These are phyloP conservation scores for Athene cunicularia DNA, from an alignment of 2,113 vertebrate species.

Conservation along the genomic window DNA sequence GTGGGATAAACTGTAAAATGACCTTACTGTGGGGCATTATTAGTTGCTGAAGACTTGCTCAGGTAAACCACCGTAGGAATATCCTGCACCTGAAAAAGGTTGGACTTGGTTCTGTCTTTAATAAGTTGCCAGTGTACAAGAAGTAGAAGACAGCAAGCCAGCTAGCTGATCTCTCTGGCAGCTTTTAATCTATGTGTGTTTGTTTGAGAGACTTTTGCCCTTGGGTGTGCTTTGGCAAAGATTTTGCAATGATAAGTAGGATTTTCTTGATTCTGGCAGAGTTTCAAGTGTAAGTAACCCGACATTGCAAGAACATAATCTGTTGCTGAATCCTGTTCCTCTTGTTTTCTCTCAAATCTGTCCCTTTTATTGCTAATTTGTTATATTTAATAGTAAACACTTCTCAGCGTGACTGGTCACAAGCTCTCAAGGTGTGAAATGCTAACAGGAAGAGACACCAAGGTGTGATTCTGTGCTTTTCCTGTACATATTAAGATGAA, in stretches of 20 bases:
- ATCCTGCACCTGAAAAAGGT: not conserved
- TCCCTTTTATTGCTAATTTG: not conserved
- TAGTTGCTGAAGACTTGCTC: not conserved
- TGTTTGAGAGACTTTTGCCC: slow-evolving; percentile 41
- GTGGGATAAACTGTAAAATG: not conserved
- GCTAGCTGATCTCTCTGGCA: not conserved
- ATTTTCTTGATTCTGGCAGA: slow-evolving; percentile 47
- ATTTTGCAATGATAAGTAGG: slow-evolving; percentile 28
- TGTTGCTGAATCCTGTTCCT: slow-evolving; percentile 10
- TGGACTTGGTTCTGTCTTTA: not conserved
- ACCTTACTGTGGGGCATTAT: not conserved
- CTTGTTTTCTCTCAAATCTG: slow-evolving; percentile 9
- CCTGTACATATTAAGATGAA: not conserved
- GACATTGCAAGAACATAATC: not conserved
- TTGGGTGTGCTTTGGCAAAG: slow-evolving; percentile 51
- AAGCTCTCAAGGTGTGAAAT: slow-evolving; percentile 34
- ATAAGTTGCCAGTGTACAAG: not conserved
- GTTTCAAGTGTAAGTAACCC: slow-evolving; percentile 2
- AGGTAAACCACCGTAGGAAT: not conserved
- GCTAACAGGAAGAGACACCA: not conserved
- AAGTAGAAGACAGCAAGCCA: not conserved
- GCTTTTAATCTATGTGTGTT: not conserved
- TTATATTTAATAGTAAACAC: slow-evolving; percentile 12
- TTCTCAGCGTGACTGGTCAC: slow-evolving; percentile 3
- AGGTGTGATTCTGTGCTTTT: not conserved